phyloP scores from a whole-genome alignment of 2,797 vertebrate genomes.

The Micrastur ruficollis region DNA sequence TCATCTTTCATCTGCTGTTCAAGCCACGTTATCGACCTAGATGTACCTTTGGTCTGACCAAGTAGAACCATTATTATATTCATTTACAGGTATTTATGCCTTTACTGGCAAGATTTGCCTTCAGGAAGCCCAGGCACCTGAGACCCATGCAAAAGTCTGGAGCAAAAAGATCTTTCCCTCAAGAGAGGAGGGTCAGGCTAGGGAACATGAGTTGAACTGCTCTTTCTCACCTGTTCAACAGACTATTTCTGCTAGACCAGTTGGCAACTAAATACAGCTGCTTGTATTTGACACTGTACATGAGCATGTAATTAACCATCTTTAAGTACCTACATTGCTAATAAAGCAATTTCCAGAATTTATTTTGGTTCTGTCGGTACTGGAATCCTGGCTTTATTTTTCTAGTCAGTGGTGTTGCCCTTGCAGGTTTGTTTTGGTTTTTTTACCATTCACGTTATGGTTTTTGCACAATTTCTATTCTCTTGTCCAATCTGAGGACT shows the following conservation, averaged over 20 bases:
- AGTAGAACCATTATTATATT: background rate
- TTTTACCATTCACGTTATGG: fast-evolving
- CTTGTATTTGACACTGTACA: background rate
- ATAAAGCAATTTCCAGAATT: background rate
- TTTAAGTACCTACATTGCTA: background rate
- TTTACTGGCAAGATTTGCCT: background rate
- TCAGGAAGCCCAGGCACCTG: background rate
- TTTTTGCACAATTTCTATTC: background rate
- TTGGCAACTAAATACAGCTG: background rate
- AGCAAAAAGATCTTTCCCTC: background rate
- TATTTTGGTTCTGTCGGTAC: background rate
- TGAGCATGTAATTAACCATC: background rate
- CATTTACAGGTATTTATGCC: background rate
- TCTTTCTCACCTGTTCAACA: background rate
- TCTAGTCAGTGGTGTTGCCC: background rate
- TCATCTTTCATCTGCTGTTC: background rate
- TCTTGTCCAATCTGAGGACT: background rate
- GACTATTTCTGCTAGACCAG: background rate
- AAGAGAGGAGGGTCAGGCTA: background rate
- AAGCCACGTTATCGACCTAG: background rate
- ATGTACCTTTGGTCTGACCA: background rate
- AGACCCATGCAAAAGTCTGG: background rate
- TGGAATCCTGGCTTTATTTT: background rate
- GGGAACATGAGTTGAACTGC: background rate
- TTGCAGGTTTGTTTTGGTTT: background rate